A percentile compares a stretch with the other conserved stretches of the same genome.
Evolutionary conservation across 1,140 invertebrate species (phyloP).

Genomic region (Rhopalosiphum maidis): DNA sequence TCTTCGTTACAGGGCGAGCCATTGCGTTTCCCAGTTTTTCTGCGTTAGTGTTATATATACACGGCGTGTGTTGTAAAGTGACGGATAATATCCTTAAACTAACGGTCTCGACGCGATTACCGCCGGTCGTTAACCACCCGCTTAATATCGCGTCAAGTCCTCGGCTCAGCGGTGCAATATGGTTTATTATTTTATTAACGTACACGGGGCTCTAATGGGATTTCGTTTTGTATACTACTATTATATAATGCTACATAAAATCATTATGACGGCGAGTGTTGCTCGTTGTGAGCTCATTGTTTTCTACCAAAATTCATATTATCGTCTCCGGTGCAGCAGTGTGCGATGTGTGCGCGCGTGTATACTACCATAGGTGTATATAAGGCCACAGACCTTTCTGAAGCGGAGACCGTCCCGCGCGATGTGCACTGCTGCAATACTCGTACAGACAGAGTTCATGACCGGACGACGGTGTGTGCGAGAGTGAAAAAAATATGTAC

Average conservation of each 20-base stretch:
- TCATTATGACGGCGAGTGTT: background rate
- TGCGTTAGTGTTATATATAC: background rate
- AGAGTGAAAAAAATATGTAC: background rate
- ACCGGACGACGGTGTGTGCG: background rate
- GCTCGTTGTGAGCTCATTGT: conserved; percentile 12
- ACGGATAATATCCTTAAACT: background rate
- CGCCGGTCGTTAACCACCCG: conserved; percentile 30
- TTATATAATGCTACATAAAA: background rate
- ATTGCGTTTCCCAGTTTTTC: background rate
- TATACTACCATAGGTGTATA: too few relatives aligned
- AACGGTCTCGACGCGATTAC: background rate
- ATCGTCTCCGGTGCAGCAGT: background rate
- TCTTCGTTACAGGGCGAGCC: background rate
- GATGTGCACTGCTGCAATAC: background rate
- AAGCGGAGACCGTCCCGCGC: background rate
- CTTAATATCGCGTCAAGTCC: background rate
- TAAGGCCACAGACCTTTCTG: conserved; percentile 28
- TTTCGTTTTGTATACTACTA: conserved; percentile 23
- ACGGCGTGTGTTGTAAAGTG: background rate
- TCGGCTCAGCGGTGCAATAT: background rate
- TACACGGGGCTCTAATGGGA: background rate
- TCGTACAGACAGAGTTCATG: background rate
- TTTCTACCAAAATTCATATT: background rate
- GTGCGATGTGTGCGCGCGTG: background rate
- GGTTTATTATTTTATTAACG: background rate